Percentiles rank a stretch among this genome's conserved stretches.
Conservation (phyloP, 1,140 invertebrate genomes). For the Ladona fulva region DNA sequence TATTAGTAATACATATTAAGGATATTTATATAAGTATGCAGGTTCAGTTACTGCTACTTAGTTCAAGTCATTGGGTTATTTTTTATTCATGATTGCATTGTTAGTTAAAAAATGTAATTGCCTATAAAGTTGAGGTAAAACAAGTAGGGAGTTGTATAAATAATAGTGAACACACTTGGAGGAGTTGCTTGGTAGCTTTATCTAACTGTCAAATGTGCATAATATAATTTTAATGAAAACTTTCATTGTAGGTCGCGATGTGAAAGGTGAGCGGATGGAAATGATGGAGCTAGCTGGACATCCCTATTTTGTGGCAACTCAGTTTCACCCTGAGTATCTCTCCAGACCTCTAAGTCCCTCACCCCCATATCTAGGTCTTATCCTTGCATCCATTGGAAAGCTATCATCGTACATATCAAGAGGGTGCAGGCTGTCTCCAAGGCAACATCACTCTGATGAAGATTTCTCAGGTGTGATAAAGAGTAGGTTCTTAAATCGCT, state of each 20-base stretch:
- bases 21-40: no score
- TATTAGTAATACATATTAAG: no score
- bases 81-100: no score
- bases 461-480: conserved; percentile 46
- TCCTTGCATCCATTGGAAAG: conserved; percentile 75
- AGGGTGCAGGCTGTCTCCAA: conserved; percentile 58
- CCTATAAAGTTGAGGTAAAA: no score
- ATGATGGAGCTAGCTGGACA: conserved; percentile 65
- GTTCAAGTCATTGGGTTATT: no score
- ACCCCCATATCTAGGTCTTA: conserved; percentile 89
- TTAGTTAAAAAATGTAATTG: no score
- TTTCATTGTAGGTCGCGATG: conserved; percentile 48
- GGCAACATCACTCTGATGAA: conserved; percentile 52
- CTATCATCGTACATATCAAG: conserved; percentile 51
- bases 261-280: conserved; percentile 72
- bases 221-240: conserved; percentile 10
- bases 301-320: conserved; percentile 90
- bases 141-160: no score
- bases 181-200: no score
- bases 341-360: conserved; percentile 88
- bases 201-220: not conserved
- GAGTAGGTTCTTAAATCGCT: not conserved
- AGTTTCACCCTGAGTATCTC: conserved; percentile 97
- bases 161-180: no score
- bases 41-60: no score